Base-by-base conservation (phyloP, 2,888 invertebrate species). In the Argynnis bischoffii region DNA sequence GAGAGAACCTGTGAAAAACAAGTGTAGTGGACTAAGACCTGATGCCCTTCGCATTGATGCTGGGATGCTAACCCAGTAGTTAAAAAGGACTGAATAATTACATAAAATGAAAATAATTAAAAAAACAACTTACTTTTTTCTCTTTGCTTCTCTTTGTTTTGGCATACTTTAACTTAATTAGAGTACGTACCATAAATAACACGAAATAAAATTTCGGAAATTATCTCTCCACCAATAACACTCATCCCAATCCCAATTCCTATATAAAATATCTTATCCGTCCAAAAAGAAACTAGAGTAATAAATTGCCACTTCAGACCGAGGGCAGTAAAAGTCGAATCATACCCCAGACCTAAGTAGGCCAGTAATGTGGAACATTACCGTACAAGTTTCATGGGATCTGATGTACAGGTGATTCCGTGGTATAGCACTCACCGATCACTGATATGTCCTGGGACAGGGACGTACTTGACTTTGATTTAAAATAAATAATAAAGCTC, bases 391-490 rank as follows among this genome's bases (percentile, higher is more conserved):
- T 86, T 82, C 79, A 84, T 76, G 77, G 68, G 72, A 35, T 61
- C 66, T 66, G 69, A 73, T 59, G 68, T 68, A 69, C 67, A 60
- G 72, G 73, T 72, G 73, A 75, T 76, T 71, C 69, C 55, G 67
- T 66, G 77, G 77, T 81, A 78, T 72, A 75, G 77, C 75, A 69
- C 70, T 70, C 74, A 75, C 78, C 77, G 73, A 81, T 82, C 78
- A 82, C 81, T 78, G 80, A 78, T 79, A 82, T 87, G 87, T 87
- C 85, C 81, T 78, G 67, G 47, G 11, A 51, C 80, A 79, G 85
- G 80, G 76, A 14, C 66, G 82, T 73, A 83, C 70, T 80, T 26
- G 3, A 26, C 13, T 4, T 35, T 13, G 26, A 41, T 51, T 16
- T 55, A 26, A 61, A 64, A 67, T 56, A 71, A 55, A 64, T 68